Evolutionary conservation across 2,797 vertebrate genomes (phyloP), one percentile per base, ranked within the genome.

Genomic region (Zenarchopterus dispar): DNA sequence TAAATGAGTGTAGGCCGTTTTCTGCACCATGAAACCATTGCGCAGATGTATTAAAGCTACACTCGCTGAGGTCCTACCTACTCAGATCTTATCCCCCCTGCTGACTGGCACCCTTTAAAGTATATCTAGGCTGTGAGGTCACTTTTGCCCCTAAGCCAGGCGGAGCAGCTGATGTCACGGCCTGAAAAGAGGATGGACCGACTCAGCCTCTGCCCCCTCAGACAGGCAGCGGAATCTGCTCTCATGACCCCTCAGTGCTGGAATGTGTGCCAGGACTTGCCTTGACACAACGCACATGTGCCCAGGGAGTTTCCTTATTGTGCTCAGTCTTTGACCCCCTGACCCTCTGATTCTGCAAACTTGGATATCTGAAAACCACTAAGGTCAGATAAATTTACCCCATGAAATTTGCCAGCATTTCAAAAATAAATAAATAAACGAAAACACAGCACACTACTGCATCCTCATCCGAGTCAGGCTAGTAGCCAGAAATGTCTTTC

Each of bases 21-120:
- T 86, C 86, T 87, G 76, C 88, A 89, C 87, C 88, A 90, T 80
- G 79, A 72, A 89, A 82, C 80, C 92, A 90, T 87, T 84, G 86
- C 85, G 88, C 85, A 86, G 87, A 90, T 76, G 80, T 91, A 59
- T 90, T 87, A 50, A 60, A 61, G 26, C 56, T 58, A 26, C 28
- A 13, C 76, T 71, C n/a, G 8, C 65, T 52, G 36, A 61, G 69
- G 56, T 70, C 77, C 64, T 64, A 71, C 62, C 74, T 62, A 84
- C 71, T 81, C 72, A 90, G 87, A 94, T 92, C 92, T 93, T 86
- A 85, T 91, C 90, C 93, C 15, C 93, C 81, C 91, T 93, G 93
- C 92, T 94, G 93, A 94, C 93, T 89, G 92, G 91, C 80, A 84
- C 95, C 95, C 95, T 96, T 95, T 93, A 97, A 97, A 96, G 92